Conservation (phyloP, 2,888 invertebrate genomes). For the Ypsolopha scabrella region DNA sequence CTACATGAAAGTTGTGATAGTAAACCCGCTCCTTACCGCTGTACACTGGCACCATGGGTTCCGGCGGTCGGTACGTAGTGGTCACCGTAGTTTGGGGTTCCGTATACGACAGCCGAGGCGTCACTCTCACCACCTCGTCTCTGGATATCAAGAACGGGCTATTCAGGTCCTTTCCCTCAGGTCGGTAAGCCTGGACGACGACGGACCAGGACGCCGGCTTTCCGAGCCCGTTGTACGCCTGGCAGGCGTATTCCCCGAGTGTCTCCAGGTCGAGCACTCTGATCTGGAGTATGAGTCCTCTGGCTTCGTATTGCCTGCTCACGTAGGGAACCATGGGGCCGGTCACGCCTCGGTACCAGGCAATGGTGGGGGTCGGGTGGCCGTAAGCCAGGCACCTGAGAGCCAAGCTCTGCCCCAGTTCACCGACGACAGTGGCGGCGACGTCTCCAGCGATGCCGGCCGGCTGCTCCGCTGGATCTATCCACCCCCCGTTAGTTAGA, state of each 20-base stretch:
- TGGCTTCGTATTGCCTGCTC: constrained; percentile 77
- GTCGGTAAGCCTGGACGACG: constrained; percentile 78
- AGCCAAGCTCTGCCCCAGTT: constrained; percentile 76
- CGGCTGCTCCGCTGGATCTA: constrained; percentile 70
- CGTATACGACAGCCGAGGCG: constrained; percentile 10
- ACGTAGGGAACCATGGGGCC: constrained; percentile 80
- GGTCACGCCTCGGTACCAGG: constrained; percentile 85
- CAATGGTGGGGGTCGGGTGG: constrained; percentile 81
- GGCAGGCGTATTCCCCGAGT: constrained; percentile 89
- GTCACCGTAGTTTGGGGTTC: constrained; percentile 14
- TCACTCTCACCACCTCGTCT: constrained; percentile 11
- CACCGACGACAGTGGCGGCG: constrained; percentile 74
- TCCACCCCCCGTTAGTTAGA: constrained; percentile 20
- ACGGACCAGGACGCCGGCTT: constrained; percentile 83
- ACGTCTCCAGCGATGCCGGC: constrained; percentile 78
- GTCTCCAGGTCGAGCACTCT: constrained; percentile 76
- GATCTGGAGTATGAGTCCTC: constrained; percentile 82
- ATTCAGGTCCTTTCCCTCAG: constrained; percentile 62
- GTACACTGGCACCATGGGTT: background rate
- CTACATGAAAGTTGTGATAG: background rate
- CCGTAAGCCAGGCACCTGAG: constrained; percentile 88
- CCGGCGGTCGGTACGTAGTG: constrained; percentile 15
- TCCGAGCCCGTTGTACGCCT: constrained; percentile 86
- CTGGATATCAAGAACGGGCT: constrained; percentile 26
- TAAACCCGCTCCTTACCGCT: background rate